Evolutionary conservation across 1,140 invertebrate genomes (phyloP).

Genomic region (fruit fly (Drosophila melanogaster)): DNA sequence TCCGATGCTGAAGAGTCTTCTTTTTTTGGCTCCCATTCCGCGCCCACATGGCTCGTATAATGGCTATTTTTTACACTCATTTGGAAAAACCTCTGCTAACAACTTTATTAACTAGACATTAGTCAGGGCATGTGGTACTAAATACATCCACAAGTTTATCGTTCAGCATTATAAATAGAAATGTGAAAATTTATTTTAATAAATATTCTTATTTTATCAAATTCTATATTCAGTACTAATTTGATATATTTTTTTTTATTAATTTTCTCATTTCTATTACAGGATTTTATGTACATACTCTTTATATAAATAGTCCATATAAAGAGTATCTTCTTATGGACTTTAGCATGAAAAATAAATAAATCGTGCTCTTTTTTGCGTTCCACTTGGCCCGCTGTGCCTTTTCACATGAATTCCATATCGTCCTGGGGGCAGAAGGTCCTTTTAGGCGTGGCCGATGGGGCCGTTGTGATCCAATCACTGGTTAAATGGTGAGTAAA

Average conservation of each 20-base stretch:
- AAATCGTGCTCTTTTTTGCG: constrained; percentile 46
- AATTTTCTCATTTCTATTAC: too few species aligned
- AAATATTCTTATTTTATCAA: background rate
- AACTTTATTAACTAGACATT: too few species aligned
- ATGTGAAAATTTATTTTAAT: background rate
- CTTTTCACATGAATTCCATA: constrained; percentile 56
- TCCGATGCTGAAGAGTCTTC: constrained; percentile 17
- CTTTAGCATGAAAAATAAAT: constrained; percentile 4
- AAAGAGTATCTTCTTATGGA: constrained; percentile 23
- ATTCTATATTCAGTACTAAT: background rate
- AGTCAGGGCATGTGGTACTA: too few species aligned
- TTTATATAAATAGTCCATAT: too few species aligned
- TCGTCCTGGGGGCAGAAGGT: constrained; percentile 21
- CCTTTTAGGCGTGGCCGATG: constrained; percentile 12
- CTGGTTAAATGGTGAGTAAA: constrained; percentile 80
- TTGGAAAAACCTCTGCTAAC: constrained; percentile 23
- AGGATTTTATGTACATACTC: background rate
- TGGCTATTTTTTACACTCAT: constrained; percentile 78
- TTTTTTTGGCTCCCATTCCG: constrained; percentile 5
- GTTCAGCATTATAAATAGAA: too few species aligned
- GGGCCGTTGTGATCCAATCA: constrained; percentile 72
- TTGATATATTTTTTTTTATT: background rate
- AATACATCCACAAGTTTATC: background rate
- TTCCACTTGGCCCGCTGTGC: constrained; percentile 27
- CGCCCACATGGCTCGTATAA: constrained; percentile 33